Conservation (phyloP, 2,888 invertebrate genomes). For the Merodon equestris region DNA sequence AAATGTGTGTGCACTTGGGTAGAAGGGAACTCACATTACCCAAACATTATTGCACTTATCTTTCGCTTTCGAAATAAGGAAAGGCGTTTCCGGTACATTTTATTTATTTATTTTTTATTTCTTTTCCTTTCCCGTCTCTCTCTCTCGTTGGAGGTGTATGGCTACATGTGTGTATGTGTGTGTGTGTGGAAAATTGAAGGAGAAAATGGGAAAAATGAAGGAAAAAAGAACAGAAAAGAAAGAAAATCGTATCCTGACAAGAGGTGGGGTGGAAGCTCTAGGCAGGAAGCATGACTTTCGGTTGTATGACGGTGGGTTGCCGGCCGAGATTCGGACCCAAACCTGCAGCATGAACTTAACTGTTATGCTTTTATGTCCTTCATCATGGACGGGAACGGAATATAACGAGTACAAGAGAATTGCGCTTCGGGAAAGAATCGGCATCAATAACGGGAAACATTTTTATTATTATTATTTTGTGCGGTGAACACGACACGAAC, state of each 20-base stretch:
- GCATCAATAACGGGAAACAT: conserved; percentile 63
- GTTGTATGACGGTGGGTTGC: too few species aligned
- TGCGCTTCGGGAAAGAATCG: conserved; percentile 46
- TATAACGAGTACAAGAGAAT: conserved; percentile 59
- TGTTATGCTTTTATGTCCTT: conserved; percentile 67
- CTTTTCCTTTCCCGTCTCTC: conserved; percentile 7
- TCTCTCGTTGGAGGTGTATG: conserved; percentile 41
- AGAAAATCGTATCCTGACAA: conserved; percentile 45
- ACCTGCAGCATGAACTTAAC: conserved; percentile 40
- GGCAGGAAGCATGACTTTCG: conserved; percentile 22
- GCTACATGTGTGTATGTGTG: conserved; percentile 49
- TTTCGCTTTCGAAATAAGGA: conserved; percentile 68
- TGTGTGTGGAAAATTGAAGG: conserved; percentile 32
- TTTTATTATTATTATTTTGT: conserved; percentile 60
- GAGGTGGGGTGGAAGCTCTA: conserved; percentile 32
- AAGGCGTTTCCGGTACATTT: conserved; percentile 69
- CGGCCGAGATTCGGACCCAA: too few species aligned
- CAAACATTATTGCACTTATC: conserved; percentile 68
- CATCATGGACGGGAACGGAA: conserved; percentile 25
- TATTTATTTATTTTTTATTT: conserved; percentile 37
- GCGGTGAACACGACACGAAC: conserved; percentile 1
- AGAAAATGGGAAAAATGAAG: too few species aligned
- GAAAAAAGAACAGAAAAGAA: conserved; percentile 22
- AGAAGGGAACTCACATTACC: conserved; percentile 66
- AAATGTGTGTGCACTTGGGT: conserved; percentile 51